Conservation (phyloP, 2,113 vertebrate species). For the Notechis scutatus region DNA sequence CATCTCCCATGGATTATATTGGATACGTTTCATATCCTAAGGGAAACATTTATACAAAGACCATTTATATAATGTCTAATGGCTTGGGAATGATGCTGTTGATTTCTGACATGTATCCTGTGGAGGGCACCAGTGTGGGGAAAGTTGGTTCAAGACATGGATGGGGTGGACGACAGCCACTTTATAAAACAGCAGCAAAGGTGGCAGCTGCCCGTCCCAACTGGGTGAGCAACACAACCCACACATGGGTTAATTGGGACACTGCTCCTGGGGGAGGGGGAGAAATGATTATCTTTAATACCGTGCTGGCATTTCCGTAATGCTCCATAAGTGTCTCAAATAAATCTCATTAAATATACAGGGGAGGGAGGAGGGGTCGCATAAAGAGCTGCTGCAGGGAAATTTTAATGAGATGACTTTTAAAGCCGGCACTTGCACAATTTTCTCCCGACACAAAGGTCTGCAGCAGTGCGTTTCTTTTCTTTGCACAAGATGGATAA, state of each 20-base stretch:
- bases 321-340: constrained; percentile 27
- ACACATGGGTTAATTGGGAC: constrained; percentile 2
- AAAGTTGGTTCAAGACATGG: no score
- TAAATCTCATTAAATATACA: constrained; percentile 39
- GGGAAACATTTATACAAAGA: not conserved
- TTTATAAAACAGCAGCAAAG: not conserved
- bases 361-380: constrained; percentile 18
- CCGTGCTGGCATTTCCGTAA: constrained; percentile 16
- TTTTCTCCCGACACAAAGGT: constrained; percentile 26
- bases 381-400: constrained; percentile 28
- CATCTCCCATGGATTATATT: not conserved
- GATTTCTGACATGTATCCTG: not conserved
- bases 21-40: not conserved
- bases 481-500: constrained; percentile 37
- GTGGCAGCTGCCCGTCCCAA: not conserved
- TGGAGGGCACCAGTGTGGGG: not conserved
- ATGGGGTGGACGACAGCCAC: not conserved
- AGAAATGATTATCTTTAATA: not conserved
- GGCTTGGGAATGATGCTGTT: not conserved
- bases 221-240: not conserved
- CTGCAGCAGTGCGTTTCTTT: constrained; percentile 21
- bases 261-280: not conserved
- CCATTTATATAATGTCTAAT: not conserved
- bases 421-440: constrained; percentile 7
- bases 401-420: constrained; percentile 41